phyloP scores from a whole-genome alignment of 2,113 vertebrate species.

The Leucopternis melanops region DNA sequence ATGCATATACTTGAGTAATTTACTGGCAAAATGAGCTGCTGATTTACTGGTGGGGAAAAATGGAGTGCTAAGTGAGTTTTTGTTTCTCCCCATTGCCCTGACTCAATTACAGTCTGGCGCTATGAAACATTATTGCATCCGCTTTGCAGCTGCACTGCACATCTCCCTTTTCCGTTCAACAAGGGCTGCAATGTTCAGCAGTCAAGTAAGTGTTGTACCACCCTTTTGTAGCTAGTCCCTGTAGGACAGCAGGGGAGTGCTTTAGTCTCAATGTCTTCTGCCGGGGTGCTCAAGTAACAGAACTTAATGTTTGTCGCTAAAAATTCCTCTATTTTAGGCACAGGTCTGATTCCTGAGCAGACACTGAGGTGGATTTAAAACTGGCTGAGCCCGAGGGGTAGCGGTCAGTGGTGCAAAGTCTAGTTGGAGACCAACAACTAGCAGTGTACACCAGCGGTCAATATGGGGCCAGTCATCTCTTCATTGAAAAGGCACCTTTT shows the following conservation, averaged over 20 bases:
- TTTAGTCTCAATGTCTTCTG: neutral
- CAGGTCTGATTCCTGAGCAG: neutral
- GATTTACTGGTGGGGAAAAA: neutral
- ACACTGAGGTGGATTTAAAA: neutral
- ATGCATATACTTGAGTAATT: neutral
- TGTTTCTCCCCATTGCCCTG: neutral
- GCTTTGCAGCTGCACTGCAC: neutral
- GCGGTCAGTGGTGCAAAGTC: neutral
- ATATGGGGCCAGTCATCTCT: neutral
- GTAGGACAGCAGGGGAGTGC: neutral
- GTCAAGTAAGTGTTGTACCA: neutral
- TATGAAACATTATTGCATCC: neutral
- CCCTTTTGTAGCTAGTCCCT: neutral
- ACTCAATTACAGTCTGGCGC: neutral
- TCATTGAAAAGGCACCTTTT: neutral
- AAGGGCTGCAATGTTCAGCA: neutral
- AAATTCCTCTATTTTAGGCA: neutral
- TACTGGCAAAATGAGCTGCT: neutral
- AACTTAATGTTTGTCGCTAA: neutral
- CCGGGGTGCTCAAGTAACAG: neutral
- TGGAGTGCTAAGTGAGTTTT: neutral
- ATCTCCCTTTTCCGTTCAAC: neutral
- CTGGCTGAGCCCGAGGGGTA: fast-evolving
- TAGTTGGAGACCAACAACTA: neutral
- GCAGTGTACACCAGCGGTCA: neutral